phyloP scores from a whole-genome alignment of 2,888 invertebrate genomes.

The Luperina testacea region DNA sequence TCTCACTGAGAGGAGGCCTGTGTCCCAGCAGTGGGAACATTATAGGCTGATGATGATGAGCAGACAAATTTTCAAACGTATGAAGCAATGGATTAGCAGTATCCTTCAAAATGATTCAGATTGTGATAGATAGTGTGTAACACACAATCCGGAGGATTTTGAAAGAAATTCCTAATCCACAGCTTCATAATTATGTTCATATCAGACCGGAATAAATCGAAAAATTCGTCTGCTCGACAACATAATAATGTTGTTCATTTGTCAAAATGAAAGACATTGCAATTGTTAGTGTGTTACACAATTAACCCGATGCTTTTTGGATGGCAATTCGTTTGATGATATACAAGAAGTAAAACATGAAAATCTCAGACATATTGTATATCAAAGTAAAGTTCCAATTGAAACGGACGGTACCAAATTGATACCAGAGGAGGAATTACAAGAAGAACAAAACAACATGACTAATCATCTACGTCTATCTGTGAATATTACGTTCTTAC shows the following conservation, averaged over 20 bases:
- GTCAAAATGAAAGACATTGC: neutral
- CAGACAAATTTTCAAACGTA: neutral
- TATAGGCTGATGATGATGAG: too few species aligned
- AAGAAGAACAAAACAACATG: neutral
- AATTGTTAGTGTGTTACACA: neutral
- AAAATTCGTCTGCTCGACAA: too few species aligned
- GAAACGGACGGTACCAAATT: neutral
- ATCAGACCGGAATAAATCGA: too few species aligned
- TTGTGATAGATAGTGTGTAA: neutral
- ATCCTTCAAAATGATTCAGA: neutral
- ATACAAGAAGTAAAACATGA: neutral
- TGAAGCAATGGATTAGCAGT: neutral
- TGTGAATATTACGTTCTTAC: neutral
- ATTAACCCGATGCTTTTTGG: neutral
- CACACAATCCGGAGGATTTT: too few species aligned
- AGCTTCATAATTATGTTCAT: too few species aligned
- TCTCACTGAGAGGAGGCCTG: too few species aligned
- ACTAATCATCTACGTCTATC: neutral
- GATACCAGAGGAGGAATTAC: neutral
- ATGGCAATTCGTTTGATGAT: neutral
- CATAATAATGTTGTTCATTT: neutral
- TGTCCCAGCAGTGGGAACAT: too few species aligned
- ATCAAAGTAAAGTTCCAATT: neutral
- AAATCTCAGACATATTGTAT: neutral
- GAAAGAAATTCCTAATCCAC: too few species aligned